Base-by-base conservation (phyloP, 1,140 invertebrate genomes). In the Leptonema lineaticorne region DNA sequence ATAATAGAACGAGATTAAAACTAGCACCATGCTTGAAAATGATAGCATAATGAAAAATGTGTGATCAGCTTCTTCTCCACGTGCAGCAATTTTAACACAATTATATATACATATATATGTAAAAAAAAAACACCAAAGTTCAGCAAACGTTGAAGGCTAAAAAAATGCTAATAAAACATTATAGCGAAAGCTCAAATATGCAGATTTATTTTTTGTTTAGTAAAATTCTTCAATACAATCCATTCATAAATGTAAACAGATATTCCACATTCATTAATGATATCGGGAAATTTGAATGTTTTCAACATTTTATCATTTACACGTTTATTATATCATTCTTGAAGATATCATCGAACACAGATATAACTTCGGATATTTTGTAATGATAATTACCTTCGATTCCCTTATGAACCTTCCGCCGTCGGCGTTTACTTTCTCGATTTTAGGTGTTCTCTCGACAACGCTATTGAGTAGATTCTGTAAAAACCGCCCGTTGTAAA, bases 371-470 rank as follows among this genome's bases (percentile, higher is more conserved):
- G 2, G 37, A 2, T 4, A 2, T 41, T 41, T n/a, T 14, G 16
- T 45, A 14, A 3, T 33, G 59, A 62, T 75, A 78, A 27, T 89
- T 93, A 98, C 96, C 94, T 97, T 98, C 72, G 96, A 96, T 85
- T 99, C 96, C 72, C 95, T 87, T 75, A 99, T 97, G 80, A 95
- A 94, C 78, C 95, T 88, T 76, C 95, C 96, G 74, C 96, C 96
- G 77, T 93, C 92, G 72, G 92, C 85, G 82, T 98, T 98, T 74
- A 97, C 93, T 77, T 93, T 90, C 83, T 99, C 96, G 76, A 99
- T 95, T 76, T 92, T 90, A 74, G 92, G 90, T 73, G 92, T 94
- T 76, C 92, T 88, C 80, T 97, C 94, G 74, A 94, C 89, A 69
- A 96, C 89, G 77, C 87, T 89, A 76, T 94, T 94, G 78, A 97